These are phyloP conservation scores for Gastrophysa polygoni DNA, from an alignment of 2,888 invertebrate species.

Conservation along the genomic window DNA sequence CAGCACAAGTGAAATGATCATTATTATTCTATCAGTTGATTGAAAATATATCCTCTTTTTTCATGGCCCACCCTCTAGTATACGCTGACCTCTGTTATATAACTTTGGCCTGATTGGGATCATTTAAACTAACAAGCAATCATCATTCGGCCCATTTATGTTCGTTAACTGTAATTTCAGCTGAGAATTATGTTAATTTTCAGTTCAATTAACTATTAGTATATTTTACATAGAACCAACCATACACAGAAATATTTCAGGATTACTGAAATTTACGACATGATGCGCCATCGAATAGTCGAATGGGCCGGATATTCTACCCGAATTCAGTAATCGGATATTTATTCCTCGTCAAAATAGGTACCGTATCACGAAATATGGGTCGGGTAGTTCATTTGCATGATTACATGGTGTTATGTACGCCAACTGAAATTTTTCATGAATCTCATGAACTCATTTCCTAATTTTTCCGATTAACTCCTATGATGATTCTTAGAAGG, in stretches of 20 bases:
- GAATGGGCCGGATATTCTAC: neutral
- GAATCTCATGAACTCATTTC: too few species aligned
- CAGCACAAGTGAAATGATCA: too few species aligned
- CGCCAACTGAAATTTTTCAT: too few species aligned
- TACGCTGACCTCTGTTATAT: slow-evolving; percentile 16
- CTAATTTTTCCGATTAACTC: too few species aligned
- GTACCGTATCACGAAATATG: neutral
- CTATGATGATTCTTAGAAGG: too few species aligned
- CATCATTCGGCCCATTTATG: slow-evolving; percentile 25
- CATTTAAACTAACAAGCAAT: slow-evolving; percentile 28
- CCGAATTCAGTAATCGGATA: neutral
- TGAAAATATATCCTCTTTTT: too few species aligned
- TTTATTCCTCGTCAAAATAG: neutral
- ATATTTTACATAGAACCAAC: neutral
- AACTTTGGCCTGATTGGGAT: slow-evolving; percentile 21
- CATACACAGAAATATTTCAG: neutral
- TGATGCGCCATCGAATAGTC: neutral
- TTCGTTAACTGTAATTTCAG: slow-evolving; percentile 23
- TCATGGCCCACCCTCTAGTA: too few species aligned
- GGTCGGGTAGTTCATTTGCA: too few species aligned
- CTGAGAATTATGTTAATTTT: slow-evolving; percentile 27
- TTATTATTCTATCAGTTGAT: too few species aligned
- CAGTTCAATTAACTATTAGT: slow-evolving; percentile 21
- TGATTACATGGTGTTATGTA: too few species aligned
- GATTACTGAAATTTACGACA: neutral